Evolutionary conservation across 2,113 vertebrate species (phyloP), one percentile per base, ranked within the genome.

Genomic region (Callionymus lyra): DNA sequence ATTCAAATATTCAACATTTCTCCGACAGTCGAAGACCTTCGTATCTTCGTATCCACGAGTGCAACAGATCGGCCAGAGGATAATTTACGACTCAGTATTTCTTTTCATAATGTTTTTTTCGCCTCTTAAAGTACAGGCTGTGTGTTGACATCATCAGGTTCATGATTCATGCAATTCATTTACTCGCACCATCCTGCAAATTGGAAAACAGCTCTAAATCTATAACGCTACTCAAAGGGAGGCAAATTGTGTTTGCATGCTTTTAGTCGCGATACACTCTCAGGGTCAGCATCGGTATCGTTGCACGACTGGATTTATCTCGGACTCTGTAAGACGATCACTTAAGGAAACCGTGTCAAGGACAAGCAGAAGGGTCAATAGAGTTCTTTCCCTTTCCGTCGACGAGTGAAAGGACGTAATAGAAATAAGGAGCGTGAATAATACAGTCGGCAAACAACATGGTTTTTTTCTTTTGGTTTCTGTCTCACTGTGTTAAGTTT

Each of bases 121-220:
- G 41, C 50, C 37, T 31, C 12, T 46, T 39, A 66, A 59, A 55
- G 62, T 65, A 57, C 43, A 59, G 70, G 58, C 63, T 63, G 66
- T 65, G 69, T 62, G 65, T 76, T 63, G 45, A 63, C 61, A 65
- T 68, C 63, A 69, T 68, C 55, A 70, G 59, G 50, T 66, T 34
- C 70, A 68, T 74, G 63, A 74, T 70, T 79, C 63, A 66, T 77
- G 59, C 4, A 48, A 62, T 67, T 68, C 41, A 75, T 77, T 76
- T 74, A 62, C 63, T 41, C 19, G 53, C 16, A 70, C 54, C 55
- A 61, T 69, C 53, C 69, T 70, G 71, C 63, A 77, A 77, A 75
- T 79, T 77, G 58, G 67, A 73, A 27, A 71, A 56, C 56, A 72
- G 47, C 50, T 38, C 60, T 74, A 59, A 74, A 76, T 74, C 56